Base-by-base conservation (phyloP, 1,140 invertebrate species). In the Drosophila pandora region DNA sequence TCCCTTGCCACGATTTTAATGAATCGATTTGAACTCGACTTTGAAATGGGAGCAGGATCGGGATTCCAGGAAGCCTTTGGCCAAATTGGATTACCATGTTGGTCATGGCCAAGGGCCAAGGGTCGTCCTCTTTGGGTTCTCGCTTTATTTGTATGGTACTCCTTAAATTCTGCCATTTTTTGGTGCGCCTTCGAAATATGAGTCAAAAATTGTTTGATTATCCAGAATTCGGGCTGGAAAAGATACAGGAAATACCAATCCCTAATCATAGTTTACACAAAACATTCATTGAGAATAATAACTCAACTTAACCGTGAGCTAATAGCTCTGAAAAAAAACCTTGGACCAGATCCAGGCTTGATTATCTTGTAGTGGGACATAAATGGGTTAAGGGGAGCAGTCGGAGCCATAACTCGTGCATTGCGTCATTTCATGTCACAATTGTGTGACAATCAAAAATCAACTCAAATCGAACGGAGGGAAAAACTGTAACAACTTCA, bases 401-500 rank as follows among this genome's bases (percentile, higher is more conserved):
- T 37, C 22, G 6, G 39, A 48, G 23, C 17, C 34, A 67, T 52
- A 63, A 63, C 58, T 63, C 61, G 74, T 48, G 73, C 45, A 81
- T 85, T 85, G 83, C 83, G 82, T 88, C 83, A 88, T 78, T 83
- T 65, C 75, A 76, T 76, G 83, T 79, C 83, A 83, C 71, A 72
- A 69, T 82, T 76, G 83, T 82, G 79, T 88, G 78, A 87, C 83
- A 88, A 88, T 88, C 82, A 68, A 76, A 69, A 76, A 69, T 76
- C 72, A 76, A 76, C 62, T 68, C 72, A 82, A 88, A 73, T 78
- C 67, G 58, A 60, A 76, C 34, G 43, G 37, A 64, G 56, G 57
- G 69, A 69, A 80, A 74, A 85, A 81, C 74, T 88, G 71, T 88
- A 87, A 88, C 83, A 83, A 88, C 83, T 88, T 88, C 83, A 88